Conservation (phyloP, 2,888 invertebrate genomes). For the Orthosia cruda region DNA sequence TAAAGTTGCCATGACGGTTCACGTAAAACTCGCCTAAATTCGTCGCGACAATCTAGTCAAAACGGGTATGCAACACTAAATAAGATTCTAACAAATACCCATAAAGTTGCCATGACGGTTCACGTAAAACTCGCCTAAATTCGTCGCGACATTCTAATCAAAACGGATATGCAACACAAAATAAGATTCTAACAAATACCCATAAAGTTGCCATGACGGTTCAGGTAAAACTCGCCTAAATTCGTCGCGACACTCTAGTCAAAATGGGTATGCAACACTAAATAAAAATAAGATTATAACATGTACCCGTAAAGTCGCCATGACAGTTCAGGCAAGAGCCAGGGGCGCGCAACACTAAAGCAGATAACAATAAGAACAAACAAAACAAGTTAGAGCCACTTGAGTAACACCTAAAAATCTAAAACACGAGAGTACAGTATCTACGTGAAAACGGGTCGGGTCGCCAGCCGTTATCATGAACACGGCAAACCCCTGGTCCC, state of each 20-base stretch:
- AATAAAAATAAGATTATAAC: background rate
- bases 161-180: no score
- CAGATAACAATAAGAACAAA: constrained; percentile 3
- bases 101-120: background rate
- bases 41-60: no score
- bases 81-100: background rate
- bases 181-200: background rate
- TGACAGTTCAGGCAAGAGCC: background rate
- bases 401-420: background rate
- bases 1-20: background rate
- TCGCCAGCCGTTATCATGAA: constrained; percentile 45
- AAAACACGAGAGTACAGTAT: constrained; percentile 7
- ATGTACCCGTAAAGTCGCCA: background rate
- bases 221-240: background rate
- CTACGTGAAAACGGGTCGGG: constrained; percentile 31
- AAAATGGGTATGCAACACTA: no score
- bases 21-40: background rate
- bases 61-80: no score
- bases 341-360: background rate
- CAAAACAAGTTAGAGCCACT: constrained; percentile 8
- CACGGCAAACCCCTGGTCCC: constrained; percentile 30
- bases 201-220: background rate
- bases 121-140: background rate
- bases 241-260: no score
- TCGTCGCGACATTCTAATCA: no score